phyloP scores from a whole-genome alignment of 2,113 vertebrate genomes.

The Stegastes partitus region DNA sequence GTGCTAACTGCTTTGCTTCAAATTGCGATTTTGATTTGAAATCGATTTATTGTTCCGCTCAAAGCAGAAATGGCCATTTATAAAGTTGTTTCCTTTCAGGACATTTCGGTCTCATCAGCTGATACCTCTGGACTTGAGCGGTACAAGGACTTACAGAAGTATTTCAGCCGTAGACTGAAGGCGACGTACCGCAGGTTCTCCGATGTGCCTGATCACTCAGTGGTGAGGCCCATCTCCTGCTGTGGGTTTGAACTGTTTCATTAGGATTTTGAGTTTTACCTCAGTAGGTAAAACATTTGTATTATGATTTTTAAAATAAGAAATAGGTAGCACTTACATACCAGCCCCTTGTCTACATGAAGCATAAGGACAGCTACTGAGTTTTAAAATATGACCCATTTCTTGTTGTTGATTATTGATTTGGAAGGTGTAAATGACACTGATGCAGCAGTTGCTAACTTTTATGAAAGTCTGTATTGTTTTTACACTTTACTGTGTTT shows the following conservation, averaged over 20 bases:
- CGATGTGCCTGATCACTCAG: constrained; percentile 64
- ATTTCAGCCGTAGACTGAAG: constrained; percentile 85
- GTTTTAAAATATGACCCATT: rapidly evolving
- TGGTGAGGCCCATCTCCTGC: constrained; percentile 81
- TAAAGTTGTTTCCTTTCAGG: constrained; percentile 67
- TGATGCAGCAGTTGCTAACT: no score
- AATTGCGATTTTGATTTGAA: neutral
- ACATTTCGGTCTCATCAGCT: constrained; percentile 74
- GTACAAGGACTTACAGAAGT: constrained; percentile 83
- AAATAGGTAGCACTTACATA: no score
- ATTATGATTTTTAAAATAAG: neutral
- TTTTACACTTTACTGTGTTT: neutral
- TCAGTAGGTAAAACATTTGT: neutral
- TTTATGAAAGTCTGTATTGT: neutral
- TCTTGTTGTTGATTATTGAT: no score
- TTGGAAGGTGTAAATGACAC: no score
- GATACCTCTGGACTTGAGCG: constrained; percentile 75
- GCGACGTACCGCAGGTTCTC: constrained; percentile 78
- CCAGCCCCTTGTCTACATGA: no score
- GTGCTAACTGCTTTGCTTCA: no score
- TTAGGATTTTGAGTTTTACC: rapidly evolving
- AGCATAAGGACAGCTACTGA: neutral
- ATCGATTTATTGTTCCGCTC: no score
- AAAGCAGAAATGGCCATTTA: neutral
- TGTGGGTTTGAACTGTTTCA: neutral